Conservation (phyloP, 1,140 invertebrate genomes). For the Achatina immaculata region DNA sequence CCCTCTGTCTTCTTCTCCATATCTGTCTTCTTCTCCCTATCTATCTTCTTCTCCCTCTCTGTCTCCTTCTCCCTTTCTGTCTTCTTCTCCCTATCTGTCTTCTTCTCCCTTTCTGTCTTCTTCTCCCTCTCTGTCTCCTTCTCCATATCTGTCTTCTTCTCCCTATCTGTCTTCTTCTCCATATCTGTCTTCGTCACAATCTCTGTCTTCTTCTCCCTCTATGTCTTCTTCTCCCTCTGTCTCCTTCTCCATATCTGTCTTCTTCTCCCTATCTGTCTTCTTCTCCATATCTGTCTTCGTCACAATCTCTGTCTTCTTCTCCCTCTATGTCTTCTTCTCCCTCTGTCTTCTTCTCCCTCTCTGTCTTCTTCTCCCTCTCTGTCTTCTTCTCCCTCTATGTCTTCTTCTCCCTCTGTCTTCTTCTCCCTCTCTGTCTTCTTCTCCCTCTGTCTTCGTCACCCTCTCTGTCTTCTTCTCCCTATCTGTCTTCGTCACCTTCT, state of each 20-base stretch:
- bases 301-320: background rate
- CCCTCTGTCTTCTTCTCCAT: too few species aligned
- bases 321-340: background rate
- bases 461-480: too few species aligned
- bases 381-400: background rate
- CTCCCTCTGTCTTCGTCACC: background rate
- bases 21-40: background rate
- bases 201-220: too few species aligned
- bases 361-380: background rate
- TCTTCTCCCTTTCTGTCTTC: too few species aligned
- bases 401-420: background rate
- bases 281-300: background rate
- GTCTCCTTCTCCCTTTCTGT: background rate
- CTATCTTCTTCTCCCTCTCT: background rate
- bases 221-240: conserved; percentile 11
- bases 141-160: background rate
- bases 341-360: background rate
- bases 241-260: conserved; percentile 18
- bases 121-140: too few species aligned
- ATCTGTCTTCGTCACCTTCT: background rate
- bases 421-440: background rate
- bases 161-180: too few species aligned
- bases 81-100: too few species aligned
- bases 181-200: too few species aligned
- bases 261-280: conserved; percentile 4